A percentile compares a stretch with the other conserved stretches of the same genome.
Conservation (phyloP, 2,113 vertebrate genomes). For the Seriola aureovittata region DNA sequence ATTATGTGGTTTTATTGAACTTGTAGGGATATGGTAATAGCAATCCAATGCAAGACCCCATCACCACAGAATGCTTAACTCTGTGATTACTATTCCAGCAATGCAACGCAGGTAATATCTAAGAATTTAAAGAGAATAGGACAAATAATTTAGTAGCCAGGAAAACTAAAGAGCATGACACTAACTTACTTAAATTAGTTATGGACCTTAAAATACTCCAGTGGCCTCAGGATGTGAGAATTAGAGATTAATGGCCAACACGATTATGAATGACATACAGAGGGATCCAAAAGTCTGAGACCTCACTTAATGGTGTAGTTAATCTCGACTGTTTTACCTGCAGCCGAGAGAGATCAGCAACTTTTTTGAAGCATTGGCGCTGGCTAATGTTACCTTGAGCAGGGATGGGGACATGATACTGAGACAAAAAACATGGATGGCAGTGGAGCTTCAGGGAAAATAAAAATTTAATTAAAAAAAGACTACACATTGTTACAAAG, state of each 20-base stretch:
- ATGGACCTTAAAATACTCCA: slow-evolving; percentile 58
- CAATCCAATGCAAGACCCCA: not conserved
- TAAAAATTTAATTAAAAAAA: not conserved
- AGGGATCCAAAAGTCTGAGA: too few relatives aligned
- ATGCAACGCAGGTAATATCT: not conserved
- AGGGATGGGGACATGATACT: not conserved
- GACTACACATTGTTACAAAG: not conserved
- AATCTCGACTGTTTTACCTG: slow-evolving; percentile 54
- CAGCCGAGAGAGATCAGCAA: slow-evolving; percentile 43
- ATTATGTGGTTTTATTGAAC: slow-evolving; percentile 23
- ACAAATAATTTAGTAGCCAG: slow-evolving; percentile 9
- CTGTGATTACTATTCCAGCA: slow-evolving; percentile 3
- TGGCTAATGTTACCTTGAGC: slow-evolving; percentile 1
- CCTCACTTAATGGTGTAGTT: slow-evolving; percentile 49
- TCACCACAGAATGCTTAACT: not conserved
- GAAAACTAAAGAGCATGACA: slow-evolving; percentile 20
- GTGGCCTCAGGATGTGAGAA: slow-evolving; percentile 25
- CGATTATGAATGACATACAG: slow-evolving; percentile 35
- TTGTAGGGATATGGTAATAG: slow-evolving; percentile 14
- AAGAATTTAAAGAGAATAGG: slow-evolving; percentile 9
- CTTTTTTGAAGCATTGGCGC: slow-evolving; percentile 20
- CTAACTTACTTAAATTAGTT: slow-evolving; percentile 25
- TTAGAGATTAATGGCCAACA: slow-evolving; percentile 47
- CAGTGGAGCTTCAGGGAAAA: not conserved
- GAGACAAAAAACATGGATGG: not conserved